A percentile compares a stretch with the other conserved stretches of the same genome.
These are phyloP conservation scores for Anastrepha ludens DNA, from an alignment of 1,140 invertebrate genomes.

Conservation along the genomic window DNA sequence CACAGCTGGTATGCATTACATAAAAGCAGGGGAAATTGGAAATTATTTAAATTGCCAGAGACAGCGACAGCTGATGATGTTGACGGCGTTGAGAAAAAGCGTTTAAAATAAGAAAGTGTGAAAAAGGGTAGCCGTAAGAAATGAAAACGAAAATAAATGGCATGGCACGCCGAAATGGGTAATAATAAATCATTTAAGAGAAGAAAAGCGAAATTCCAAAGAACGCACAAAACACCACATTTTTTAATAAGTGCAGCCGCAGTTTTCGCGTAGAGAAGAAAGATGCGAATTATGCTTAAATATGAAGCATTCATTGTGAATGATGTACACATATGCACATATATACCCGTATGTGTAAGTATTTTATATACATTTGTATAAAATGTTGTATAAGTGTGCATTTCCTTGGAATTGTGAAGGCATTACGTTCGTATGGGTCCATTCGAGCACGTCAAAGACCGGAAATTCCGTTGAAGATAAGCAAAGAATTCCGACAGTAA, in stretches of 20 bases:
- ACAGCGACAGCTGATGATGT: conserved; percentile 25
- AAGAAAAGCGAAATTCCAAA: background rate
- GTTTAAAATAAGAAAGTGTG: background rate
- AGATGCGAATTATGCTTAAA: background rate
- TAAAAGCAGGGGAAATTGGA: background rate
- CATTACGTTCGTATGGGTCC: background rate
- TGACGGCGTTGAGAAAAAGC: background rate
- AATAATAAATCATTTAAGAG: background rate
- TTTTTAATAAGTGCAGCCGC: background rate
- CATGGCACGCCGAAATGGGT: background rate
- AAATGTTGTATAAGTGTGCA: no score
- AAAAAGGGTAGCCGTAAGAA: background rate
- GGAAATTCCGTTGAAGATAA: conserved; percentile 34
- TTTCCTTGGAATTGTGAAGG: background rate
- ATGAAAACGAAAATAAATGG: background rate
- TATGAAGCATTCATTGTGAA: background rate
- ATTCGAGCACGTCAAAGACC: background rate
- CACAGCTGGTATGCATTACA: background rate
- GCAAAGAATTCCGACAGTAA: background rate
- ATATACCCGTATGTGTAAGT: no score
- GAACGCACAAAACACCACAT: background rate
- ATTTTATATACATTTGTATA: no score
- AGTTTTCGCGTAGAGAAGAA: background rate
- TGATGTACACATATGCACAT: no score
- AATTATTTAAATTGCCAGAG: conserved; percentile 36